A percentile compares a stretch with the other conserved stretches of the same genome.
Evolutionary conservation across 2,888 invertebrate genomes (phyloP).

Genomic region (Calameuta idolon): DNA sequence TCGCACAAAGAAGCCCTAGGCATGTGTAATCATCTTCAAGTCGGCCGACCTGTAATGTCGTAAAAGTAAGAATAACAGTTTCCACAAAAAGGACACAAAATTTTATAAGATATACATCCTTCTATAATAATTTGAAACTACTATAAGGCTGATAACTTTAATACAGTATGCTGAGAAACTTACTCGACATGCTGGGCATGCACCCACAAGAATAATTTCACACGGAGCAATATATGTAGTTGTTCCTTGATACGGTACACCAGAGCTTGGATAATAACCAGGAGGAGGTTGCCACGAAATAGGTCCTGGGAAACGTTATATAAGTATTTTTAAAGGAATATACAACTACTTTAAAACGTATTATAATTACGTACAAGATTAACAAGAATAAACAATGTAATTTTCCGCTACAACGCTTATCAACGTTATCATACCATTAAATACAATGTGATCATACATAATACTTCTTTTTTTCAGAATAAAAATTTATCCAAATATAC

Average conservation of each 20-base stretch:
- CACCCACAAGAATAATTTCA: slow-evolving; percentile 86
- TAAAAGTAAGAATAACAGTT: background rate
- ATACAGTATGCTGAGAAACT: slow-evolving; percentile 36
- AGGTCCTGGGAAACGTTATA: slow-evolving; percentile 28
- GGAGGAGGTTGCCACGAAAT: slow-evolving; percentile 70
- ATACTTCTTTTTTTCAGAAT: background rate
- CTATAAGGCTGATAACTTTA: background rate
- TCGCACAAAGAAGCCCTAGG: slow-evolving; percentile 85
- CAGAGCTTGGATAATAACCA: slow-evolving; percentile 70
- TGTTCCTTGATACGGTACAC: slow-evolving; percentile 55
- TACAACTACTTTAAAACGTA: background rate
- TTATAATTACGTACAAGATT: background rate
- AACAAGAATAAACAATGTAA: background rate
- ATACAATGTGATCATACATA: background rate
- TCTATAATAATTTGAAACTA: background rate
- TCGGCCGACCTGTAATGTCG: slow-evolving; percentile 75
- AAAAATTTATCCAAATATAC: slow-evolving; percentile 25
- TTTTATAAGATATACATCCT: background rate
- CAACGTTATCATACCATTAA: background rate
- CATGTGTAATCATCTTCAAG: slow-evolving; percentile 90
- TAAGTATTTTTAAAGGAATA: background rate
- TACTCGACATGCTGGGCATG: slow-evolving; percentile 88
- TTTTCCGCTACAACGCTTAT: background rate
- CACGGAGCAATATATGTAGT: slow-evolving; percentile 76
- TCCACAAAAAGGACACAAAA: background rate